Evolutionary conservation across 2,797 vertebrate species (phyloP).

Genomic region (Sebastes hopkinsi): DNA sequence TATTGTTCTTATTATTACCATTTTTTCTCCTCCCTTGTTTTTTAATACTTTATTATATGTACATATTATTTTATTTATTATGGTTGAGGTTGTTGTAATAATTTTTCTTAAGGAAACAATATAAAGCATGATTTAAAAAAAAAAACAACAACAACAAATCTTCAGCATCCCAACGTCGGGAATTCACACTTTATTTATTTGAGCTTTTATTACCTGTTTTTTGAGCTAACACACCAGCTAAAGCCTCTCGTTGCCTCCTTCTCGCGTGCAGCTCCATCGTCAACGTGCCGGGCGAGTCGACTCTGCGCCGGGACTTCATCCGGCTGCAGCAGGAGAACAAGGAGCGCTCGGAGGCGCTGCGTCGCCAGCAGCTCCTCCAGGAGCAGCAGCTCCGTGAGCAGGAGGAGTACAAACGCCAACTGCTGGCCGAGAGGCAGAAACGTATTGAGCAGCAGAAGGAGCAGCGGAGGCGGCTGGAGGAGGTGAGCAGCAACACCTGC

Average conservation of each 20-base stretch:
- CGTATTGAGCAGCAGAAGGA: slow-evolving; percentile 94
- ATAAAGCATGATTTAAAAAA: too few species aligned
- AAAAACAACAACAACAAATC: neutral
- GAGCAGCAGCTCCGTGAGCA: slow-evolving; percentile 89
- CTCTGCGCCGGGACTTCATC: slow-evolving; percentile 92
- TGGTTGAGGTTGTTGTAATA: too few species aligned
- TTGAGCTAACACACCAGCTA: neutral
- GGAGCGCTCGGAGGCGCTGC: slow-evolving; percentile 89
- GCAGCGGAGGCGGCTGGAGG: slow-evolving; percentile 88
- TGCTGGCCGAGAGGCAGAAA: slow-evolving; percentile 91
- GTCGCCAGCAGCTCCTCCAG: slow-evolving; percentile 87
- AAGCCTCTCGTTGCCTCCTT: neutral
- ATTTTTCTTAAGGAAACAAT: too few species aligned
- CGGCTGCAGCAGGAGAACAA: slow-evolving; percentile 95
- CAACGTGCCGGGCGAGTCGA: slow-evolving; percentile 91
- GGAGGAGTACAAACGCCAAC: slow-evolving; percentile 91
- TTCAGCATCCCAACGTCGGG: neutral
- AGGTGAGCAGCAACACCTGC: slow-evolving; percentile 72
- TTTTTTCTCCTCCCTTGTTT: too few species aligned
- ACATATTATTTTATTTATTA: too few species aligned
- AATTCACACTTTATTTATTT: neutral
- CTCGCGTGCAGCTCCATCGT: slow-evolving; percentile 65
- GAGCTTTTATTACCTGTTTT: neutral
- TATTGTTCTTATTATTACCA: too few species aligned
- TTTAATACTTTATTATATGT: too few species aligned